Percentiles rank a stretch among this genome's conserved stretches.
These are phyloP conservation scores for Myotis lucifugus DNA, from an alignment of 2,113 vertebrate species.

Conservation along the genomic window DNA sequence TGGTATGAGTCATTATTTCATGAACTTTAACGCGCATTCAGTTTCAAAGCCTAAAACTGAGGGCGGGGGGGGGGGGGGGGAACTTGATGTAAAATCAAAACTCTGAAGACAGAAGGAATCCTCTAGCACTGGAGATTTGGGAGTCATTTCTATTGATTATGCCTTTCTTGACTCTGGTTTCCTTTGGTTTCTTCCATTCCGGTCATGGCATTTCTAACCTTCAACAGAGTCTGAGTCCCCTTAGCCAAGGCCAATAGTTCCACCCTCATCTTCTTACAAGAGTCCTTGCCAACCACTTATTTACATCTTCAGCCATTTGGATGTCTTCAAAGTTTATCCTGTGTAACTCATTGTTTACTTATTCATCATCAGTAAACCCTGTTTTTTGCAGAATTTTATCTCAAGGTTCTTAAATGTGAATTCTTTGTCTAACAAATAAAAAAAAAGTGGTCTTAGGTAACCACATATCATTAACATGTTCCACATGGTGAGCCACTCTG, in stretches of 20 bases:
- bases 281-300: slow-evolving; percentile 68
- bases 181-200: neutral
- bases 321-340: slow-evolving; percentile 65
- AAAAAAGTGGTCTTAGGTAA: slow-evolving; percentile 91
- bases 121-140: neutral
- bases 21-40: neutral
- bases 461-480: slow-evolving; percentile 86
- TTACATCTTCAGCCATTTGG: slow-evolving; percentile 74
- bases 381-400: slow-evolving; percentile 88
- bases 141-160: neutral
- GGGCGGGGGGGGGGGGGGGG: neutral
- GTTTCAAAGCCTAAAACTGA: slow-evolving; percentile 12
- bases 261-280: slow-evolving; percentile 61
- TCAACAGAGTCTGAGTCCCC: neutral
- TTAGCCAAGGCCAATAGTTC: neutral
- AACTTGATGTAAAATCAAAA: slow-evolving; percentile 3
- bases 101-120: neutral
- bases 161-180: neutral
- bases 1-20: neutral
- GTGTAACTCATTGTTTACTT: slow-evolving; percentile 81
- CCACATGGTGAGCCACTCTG: slow-evolving; percentile 84
- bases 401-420: slow-evolving; percentile 88
- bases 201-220: neutral
- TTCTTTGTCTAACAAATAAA: slow-evolving; percentile 90
- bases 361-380: slow-evolving; percentile 86